Evolutionary conservation across 2,888 invertebrate species (phyloP), one percentile per base, ranked within the genome.

Genomic region (Barypeithes pellucidus): DNA sequence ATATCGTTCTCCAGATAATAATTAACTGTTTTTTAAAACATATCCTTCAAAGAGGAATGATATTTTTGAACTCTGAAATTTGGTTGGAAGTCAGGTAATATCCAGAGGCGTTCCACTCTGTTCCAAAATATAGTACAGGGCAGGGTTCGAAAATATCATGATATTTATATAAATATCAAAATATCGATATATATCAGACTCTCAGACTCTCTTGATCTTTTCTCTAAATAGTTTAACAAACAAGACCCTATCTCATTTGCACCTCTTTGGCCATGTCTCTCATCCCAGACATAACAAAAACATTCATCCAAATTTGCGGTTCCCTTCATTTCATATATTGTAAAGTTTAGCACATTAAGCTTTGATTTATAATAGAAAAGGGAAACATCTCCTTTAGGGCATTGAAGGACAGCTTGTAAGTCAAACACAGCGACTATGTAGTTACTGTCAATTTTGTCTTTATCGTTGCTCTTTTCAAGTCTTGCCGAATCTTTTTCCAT

Each of bases 151-250:
- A n/a, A n/a, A n/a, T n/a, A n/a, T n/a, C n/a, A n/a, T n/a, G n/a
- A n/a, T n/a, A n/a, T n/a, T n/a, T n/a, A n/a, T n/a, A n/a, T n/a
- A n/a, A n/a, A n/a, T n/a, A n/a, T n/a, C n/a, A n/a, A n/a, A n/a
- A n/a, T n/a, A n/a, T n/a, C n/a, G n/a, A n/a, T 67, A 18, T 59
- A 39, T 67, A 16, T 67, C n/a, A 60, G 45, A 43, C 39, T 9
- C 12, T 39, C 39, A 39, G 39, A 39, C 12, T 11, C 11, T 33
- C 8, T 33, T 39, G 39, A 39, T 39, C 8, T 39, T 9, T 52
- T 50, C n/a, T 80, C 82, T 29, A 61, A 3, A n/a, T 41, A 41
- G n/a, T 12, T 14, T 3, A 41, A 14, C 14, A 41, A 8, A 14
- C 41, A 41, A n/a, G 41, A 41, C 3, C 41, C 41, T 3, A 41